Evolutionary conservation across 2,113 vertebrate species (phyloP), one percentile per base, ranked within the genome.

Genomic region (Tapirus terrestris): DNA sequence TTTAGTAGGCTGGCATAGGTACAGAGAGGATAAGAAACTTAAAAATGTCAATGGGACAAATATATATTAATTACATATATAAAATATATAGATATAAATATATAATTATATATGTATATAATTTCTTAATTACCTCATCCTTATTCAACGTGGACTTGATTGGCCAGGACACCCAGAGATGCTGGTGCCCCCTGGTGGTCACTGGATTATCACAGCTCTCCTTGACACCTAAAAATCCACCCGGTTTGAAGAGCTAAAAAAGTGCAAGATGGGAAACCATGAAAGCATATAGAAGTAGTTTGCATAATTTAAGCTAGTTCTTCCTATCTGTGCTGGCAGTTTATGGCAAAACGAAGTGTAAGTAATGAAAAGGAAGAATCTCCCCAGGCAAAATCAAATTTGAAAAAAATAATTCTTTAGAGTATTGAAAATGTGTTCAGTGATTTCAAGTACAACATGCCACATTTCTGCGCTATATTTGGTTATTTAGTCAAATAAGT

Each of bases 121-220:
- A 77, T 84, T 92, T 95, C 5, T 72, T 89, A 97, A 94, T 97
- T 94, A 81, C 13, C 14, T 86, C 45, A 33, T 96, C 51, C 33
- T 89, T 81, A 89, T 73, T 91, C 43, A 88, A 8, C 39, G 31
- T 58, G 7, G 29, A 63, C 43, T 83, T 97, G 91, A 97, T 97
- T 94, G 97, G 87, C 17, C 43, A 68, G 72, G 76, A 48, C 92
- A 95, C 73, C 68, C 83, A 96, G 86, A 96, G 75, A 61, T 96
- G n/a, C 53, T 97, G 84, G 82, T 96, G 98, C 98, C 98, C 98
- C 97, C 98, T 97, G 76, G 98, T 98, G 98, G 98, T 95, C 72
- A 80, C 11, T 92, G 60, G 83, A 80, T 95, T 61, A 83, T 87
- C 9, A 88, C 20, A 87, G 61, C 0, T 91, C 6, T 90, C 45